Evolutionary conservation across 2,113 vertebrate genomes (phyloP).

Genomic region (Rostratula benghalensis): DNA sequence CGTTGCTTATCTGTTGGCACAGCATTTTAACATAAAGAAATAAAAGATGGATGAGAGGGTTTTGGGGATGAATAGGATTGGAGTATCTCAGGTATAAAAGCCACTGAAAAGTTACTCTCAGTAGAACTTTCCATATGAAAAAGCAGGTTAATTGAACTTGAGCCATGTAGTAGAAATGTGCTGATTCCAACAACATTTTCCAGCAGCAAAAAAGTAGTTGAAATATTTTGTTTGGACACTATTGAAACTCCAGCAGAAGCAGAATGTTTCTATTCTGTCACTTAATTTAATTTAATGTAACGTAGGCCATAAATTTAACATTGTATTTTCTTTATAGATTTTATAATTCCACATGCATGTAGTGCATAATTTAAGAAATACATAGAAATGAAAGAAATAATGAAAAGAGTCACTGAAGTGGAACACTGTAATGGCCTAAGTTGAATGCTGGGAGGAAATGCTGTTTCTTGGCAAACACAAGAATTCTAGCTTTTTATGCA

Average conservation of each 20-base stretch:
- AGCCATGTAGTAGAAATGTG: constrained; percentile 32
- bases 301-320: background rate
- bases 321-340: background rate
- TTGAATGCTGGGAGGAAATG: background rate
- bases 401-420: background rate
- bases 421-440: background rate
- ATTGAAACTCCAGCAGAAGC: background rate
- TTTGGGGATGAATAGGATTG: background rate
- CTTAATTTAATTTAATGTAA: background rate
- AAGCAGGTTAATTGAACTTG: constrained; percentile 1
- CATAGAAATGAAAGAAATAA: background rate
- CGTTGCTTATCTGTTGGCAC: background rate
- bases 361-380: background rate
- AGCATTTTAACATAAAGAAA: background rate
- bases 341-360: fast-evolving
- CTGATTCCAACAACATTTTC: constrained; percentile 31
- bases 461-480: background rate
- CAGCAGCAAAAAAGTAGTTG: background rate
- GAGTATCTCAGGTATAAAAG: background rate
- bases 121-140: background rate
- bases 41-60: background rate
- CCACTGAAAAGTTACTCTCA: background rate
- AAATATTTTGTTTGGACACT: constrained; percentile 36
- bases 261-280: background rate
- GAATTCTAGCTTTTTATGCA: background rate